Conservation (phyloP, 2,797 vertebrate species). For the Botia kubotai region DNA sequence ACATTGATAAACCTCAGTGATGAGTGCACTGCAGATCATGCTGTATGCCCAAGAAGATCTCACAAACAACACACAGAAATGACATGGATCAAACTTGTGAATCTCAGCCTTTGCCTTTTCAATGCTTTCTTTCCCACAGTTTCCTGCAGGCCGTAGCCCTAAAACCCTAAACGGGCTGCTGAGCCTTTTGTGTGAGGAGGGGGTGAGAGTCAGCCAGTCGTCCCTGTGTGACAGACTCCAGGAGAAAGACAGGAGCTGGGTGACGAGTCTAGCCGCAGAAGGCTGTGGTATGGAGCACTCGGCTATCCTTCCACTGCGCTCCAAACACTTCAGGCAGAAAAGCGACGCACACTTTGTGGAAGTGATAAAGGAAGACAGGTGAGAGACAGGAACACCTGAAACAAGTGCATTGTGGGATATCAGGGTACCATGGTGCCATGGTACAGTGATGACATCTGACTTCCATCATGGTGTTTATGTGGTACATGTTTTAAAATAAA, state of each 20-base stretch:
- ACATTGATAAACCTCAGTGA: no score
- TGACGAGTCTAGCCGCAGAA: constrained; percentile 73
- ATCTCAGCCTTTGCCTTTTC: no score
- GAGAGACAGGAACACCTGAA: neutral
- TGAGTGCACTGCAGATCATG: no score
- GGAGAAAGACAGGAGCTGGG: constrained; percentile 87
- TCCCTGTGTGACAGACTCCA: constrained; percentile 94
- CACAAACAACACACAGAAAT: no score
- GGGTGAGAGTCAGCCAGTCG: constrained; percentile 89
- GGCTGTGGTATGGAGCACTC: constrained; percentile 87
- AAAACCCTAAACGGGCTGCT: constrained; percentile 90
- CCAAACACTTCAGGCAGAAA: constrained; percentile 92
- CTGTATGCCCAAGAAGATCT: no score
- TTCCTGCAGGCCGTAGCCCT: constrained; percentile 79
- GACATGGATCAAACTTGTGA: no score
- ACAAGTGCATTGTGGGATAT: neutral
- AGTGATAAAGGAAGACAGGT: constrained; percentile 96
- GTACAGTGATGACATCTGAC: neutral
- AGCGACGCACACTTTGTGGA: constrained; percentile 97
- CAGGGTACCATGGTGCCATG: no score
- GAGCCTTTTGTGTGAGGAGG: constrained; percentile 87
- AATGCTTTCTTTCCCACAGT: constrained; percentile 62
- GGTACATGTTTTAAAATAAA: no score
- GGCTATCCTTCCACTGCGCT: constrained; percentile 89
- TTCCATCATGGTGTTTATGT: no score